Conservation (phyloP, 1,140 invertebrate genomes). For the Probaryconus sp. region DNA sequence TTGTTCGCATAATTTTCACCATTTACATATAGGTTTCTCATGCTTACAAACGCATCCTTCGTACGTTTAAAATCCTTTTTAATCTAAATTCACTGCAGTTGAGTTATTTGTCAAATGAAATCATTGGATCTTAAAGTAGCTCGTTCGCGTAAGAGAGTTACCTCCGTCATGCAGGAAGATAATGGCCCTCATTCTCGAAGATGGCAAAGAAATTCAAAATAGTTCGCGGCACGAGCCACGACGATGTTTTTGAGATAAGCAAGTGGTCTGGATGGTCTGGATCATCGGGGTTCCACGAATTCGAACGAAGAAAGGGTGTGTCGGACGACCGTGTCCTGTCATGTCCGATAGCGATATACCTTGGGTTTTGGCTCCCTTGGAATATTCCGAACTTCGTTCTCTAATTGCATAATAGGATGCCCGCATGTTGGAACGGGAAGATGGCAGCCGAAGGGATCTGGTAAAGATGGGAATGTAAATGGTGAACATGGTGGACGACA, state of each 20-base stretch:
- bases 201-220: slow-evolving; percentile 50
- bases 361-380: slow-evolving; percentile 72
- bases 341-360: slow-evolving; percentile 78
- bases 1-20: slow-evolving; percentile 54
- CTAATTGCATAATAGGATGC: slow-evolving; percentile 78
- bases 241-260: slow-evolving; percentile 74
- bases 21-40: slow-evolving; percentile 31
- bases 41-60: too few species aligned
- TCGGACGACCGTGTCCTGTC: slow-evolving; percentile 77
- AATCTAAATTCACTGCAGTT: too few species aligned
- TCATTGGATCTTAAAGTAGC: too few species aligned
- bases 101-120: too few species aligned
- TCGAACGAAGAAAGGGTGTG: slow-evolving; percentile 79
- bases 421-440: slow-evolving; percentile 70
- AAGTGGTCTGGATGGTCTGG: slow-evolving; percentile 65
- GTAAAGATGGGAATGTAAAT: slow-evolving; percentile 54
- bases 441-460: slow-evolving; percentile 45
- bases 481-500: slow-evolving; percentile 52
- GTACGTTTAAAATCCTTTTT: too few species aligned
- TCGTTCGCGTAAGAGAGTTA: too few species aligned
- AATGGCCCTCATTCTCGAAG: slow-evolving; percentile 44
- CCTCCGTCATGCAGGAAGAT: slow-evolving; percentile 31
- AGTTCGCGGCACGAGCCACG: slow-evolving; percentile 45
- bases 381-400: slow-evolving; percentile 69
- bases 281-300: slow-evolving; percentile 70